Evolutionary conservation across 2,113 vertebrate genomes (phyloP).

Genomic region (Sinocyclocheilus rhinocerous): DNA sequence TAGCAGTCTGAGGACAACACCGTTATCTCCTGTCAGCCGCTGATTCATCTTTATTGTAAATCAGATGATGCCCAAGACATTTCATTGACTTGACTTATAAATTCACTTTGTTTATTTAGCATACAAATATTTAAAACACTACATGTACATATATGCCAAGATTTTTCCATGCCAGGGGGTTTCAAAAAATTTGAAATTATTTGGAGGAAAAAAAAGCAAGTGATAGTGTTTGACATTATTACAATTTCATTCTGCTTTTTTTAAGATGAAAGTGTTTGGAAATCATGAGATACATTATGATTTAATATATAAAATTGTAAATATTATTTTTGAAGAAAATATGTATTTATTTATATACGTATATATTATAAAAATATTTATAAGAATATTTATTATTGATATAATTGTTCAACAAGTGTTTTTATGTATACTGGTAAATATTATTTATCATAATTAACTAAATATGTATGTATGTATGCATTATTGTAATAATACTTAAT

Average conservation of each 20-base stretch:
- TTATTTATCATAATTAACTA: too few relatives aligned
- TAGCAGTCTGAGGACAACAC: constrained; percentile 53
- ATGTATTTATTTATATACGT: neutral
- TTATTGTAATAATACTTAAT: too few relatives aligned
- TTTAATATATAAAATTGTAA: too few relatives aligned
- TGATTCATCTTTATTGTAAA: neutral
- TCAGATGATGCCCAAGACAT: neutral
- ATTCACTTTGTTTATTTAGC: neutral
- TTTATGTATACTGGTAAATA: too few relatives aligned
- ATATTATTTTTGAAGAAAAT: too few relatives aligned
- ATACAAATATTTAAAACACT: neutral
- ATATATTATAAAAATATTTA: too few relatives aligned
- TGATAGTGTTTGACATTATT: neutral
- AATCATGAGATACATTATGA: neutral
- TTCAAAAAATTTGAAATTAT: too few relatives aligned
- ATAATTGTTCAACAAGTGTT: too few relatives aligned
- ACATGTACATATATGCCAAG: constrained; percentile 38
- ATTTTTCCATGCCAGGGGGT: neutral
- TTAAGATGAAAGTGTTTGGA: neutral
- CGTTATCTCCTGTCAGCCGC: neutral
- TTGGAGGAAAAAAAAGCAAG: too few relatives aligned
- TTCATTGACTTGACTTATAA: neutral
- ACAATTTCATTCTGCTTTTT: neutral
- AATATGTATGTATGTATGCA: too few relatives aligned
- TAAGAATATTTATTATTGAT: too few relatives aligned